A percentile compares a stretch with the other conserved stretches of the same genome.
phyloP scores from a whole-genome alignment of 37 sponge, comb jelly and placozoan species.

The Chondrilla cf. caribensis region DNA sequence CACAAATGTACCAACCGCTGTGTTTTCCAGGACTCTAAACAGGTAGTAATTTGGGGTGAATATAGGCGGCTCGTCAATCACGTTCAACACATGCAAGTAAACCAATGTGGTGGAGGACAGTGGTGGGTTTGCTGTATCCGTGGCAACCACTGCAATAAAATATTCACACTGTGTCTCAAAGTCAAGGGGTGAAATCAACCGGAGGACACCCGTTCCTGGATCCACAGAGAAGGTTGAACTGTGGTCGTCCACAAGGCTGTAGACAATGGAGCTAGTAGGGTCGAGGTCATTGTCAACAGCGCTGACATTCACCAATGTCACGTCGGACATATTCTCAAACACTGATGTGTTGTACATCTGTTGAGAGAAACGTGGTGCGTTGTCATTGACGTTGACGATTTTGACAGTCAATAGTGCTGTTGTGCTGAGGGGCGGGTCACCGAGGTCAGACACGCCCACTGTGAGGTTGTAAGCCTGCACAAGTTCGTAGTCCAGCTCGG shows the following conservation, averaged over 20 bases:
- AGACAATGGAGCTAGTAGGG: neutral
- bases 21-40: neutral
- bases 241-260: neutral
- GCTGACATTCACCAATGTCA: neutral
- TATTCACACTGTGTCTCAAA: slow-evolving; percentile 38
- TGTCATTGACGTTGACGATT: slow-evolving; percentile 58
- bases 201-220: slow-evolving; percentile 24
- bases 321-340: neutral
- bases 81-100: neutral
- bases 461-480: neutral
- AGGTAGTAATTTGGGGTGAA: neutral
- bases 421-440: slow-evolving; percentile 3
- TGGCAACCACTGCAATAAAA: neutral
- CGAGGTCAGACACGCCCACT: slow-evolving; percentile 7
- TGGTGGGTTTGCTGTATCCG: neutral
- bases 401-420: slow-evolving; percentile 12
- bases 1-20: neutral
- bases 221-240: slow-evolving; percentile 24
- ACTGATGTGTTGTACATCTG: neutral
- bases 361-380: slow-evolving; percentile 40
- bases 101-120: neutral
- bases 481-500: slow-evolving; percentile 17
- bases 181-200: slow-evolving; percentile 44
- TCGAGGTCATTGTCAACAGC: neutral
- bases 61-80: neutral